phyloP scores from a whole-genome alignment of 2,888 invertebrate species.

The Drosophila merina region DNA sequence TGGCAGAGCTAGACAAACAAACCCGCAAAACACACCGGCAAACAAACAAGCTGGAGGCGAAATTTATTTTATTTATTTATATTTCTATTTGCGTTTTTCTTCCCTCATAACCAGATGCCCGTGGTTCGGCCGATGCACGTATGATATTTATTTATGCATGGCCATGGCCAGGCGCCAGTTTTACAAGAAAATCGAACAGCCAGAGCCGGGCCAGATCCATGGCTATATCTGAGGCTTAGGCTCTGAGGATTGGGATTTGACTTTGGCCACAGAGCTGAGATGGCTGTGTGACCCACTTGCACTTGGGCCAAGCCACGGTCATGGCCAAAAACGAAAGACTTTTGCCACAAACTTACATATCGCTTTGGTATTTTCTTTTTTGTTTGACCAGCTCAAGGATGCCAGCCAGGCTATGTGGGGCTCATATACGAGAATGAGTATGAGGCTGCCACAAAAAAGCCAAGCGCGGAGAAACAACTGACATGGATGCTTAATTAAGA shows the following conservation, averaged over 20 bases:
- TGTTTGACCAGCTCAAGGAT: slow-evolving; percentile 35
- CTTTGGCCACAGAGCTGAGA: slow-evolving; percentile 5
- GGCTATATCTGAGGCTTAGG: slow-evolving; percentile 1
- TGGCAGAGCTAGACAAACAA: slow-evolving; percentile 55
- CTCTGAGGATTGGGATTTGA: slow-evolving; percentile 7
- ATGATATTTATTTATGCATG: slow-evolving; percentile 71
- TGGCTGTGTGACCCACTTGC: slow-evolving; percentile 64
- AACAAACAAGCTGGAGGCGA: slow-evolving; percentile 68
- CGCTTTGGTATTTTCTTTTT: slow-evolving; percentile 41
- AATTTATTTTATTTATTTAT: slow-evolving; percentile 58
- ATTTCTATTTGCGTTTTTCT: slow-evolving; percentile 61
- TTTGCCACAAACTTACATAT: slow-evolving; percentile 59
- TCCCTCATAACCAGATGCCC: slow-evolving; percentile 60
- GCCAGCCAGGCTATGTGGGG: slow-evolving; percentile 15
- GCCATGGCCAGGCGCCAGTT: slow-evolving; percentile 56
- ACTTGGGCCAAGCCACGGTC: slow-evolving; percentile 23
- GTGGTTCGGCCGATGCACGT: slow-evolving; percentile 36
- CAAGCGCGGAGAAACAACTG: slow-evolving; percentile 45
- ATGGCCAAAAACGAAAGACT: slow-evolving; percentile 64
- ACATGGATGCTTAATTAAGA: slow-evolving; percentile 74
- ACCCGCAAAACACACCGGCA: slow-evolving; percentile 27
- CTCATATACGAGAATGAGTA: slow-evolving; percentile 2
- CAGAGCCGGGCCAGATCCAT: slow-evolving; percentile 12
- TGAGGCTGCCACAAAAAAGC: slow-evolving; percentile 8
- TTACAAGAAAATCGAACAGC: slow-evolving; percentile 59